Evolutionary conservation across 1,140 invertebrate genomes (phyloP), one percentile per base, ranked within the genome.

Genomic region (Thrips palmi): DNA sequence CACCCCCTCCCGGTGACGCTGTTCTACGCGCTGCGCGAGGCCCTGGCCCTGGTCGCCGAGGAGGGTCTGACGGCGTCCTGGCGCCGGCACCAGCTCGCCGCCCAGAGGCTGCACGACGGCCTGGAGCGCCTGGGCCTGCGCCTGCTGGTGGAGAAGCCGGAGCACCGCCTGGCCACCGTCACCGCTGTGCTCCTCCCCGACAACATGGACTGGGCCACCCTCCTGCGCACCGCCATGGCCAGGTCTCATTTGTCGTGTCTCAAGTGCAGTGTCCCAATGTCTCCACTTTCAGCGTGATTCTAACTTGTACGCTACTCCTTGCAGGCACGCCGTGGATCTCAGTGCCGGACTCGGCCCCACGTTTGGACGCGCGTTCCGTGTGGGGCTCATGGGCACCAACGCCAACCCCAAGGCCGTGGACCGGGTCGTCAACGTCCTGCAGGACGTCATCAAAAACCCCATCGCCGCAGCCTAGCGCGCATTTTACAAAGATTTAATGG

Each of bases 321-420:
- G 22, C 53, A 84, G 80, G 33, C 71, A 78, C 48, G 62, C 65
- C 35, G 66, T 87, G n/a, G 73, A 87, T 47, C 75, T 88, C 36
- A 67, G 75, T 41, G 73, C 73, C 11, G 82, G 83, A 4, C 52
- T 88, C 6, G 84, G 81, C 1, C 70, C 74, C 2, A 81, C 78
- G 1, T 64, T 56, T 1, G 78, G 77, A 15, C 74, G 77, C 51
- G 64, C 83, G 5, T 70, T 83, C 43, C 67, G 84, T 25, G 69
- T 88, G 43, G 84, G 84, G 2, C 52, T 85, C 10, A 80, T 88
- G 78, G 77, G 78, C 23, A 59, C 69, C 20, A 85, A 83, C 52
- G 70, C 76, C 0, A 71, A 59, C 1, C 46, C 59, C n/a, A n/a
- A n/a, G n/a, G n/a, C n/a, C n/a, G n/a, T n/a, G n/a, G n/a, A n/a